These are phyloP conservation scores for Cricetomys ansorgei DNA, from an alignment of 2,113 vertebrate species.

Conservation along the genomic window DNA sequence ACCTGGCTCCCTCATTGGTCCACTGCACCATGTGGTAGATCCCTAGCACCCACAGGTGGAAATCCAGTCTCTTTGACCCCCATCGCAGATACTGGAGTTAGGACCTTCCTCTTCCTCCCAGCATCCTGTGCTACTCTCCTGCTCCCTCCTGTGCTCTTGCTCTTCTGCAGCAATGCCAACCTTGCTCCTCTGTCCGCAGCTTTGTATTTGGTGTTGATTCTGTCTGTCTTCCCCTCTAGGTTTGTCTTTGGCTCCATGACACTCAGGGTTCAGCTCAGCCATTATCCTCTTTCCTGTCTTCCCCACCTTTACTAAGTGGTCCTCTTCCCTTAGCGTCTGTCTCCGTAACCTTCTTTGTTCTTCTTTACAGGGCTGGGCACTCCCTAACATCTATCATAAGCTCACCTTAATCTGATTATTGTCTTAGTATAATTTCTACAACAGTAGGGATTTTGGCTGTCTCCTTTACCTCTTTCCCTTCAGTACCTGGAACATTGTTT, in stretches of 20 bases:
- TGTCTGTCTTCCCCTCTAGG: not conserved
- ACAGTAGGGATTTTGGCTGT: not conserved
- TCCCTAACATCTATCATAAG: not conserved
- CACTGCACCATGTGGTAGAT: not conserved
- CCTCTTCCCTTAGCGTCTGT: not conserved
- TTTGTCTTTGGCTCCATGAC: not conserved
- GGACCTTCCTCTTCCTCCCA: not conserved
- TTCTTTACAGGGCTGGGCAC: not conserved
- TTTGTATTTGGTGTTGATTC: not conserved
- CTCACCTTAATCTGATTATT: not conserved
- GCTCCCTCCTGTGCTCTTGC: not conserved
- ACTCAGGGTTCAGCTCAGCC: not conserved
- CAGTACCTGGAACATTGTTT: not conserved
- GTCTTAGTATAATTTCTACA: not conserved
- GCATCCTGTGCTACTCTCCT: no score
- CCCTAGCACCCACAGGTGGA: not conserved
- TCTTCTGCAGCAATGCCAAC: not conserved
- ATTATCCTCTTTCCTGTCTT: not conserved
- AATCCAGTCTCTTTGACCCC: not conserved
- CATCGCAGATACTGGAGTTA: not conserved
- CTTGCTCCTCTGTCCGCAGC: not conserved
- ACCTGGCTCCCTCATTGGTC: rapidly evolving
- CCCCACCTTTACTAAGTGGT: not conserved
- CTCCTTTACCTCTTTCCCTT: not conserved
- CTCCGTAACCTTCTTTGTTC: not conserved